A percentile compares a stretch with the other conserved stretches of the same genome.
phyloP scores from a whole-genome alignment of 2,888 invertebrate species.

The Parasteatoda lunata region DNA sequence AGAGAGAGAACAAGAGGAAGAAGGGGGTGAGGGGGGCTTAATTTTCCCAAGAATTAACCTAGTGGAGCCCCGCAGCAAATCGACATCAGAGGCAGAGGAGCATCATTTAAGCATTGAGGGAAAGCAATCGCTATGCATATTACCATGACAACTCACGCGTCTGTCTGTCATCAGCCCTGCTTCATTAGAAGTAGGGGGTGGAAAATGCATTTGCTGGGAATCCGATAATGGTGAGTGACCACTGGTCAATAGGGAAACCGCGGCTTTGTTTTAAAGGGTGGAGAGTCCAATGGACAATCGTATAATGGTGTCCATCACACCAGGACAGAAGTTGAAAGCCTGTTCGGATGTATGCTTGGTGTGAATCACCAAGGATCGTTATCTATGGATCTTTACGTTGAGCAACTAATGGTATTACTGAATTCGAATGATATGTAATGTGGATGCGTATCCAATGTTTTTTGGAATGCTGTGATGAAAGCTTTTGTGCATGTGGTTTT shows the following conservation, averaged over 20 bases:
- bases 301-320: neutral
- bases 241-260: conserved; percentile 48
- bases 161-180: conserved; percentile 44
- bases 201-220: conserved; percentile 40
- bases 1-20: no score
- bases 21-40: neutral
- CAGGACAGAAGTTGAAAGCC: conserved; percentile 3
- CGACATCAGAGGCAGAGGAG: neutral
- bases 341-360: neutral
- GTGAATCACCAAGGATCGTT: no score
- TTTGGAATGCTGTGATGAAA: no score
- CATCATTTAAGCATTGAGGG: neutral
- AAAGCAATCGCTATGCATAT: conserved; percentile 43
- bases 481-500: no score
- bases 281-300: neutral
- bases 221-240: conserved; percentile 58
- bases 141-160: conserved; percentile 61
- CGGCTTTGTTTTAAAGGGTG: conserved; percentile 26
- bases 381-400: no score
- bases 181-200: conserved; percentile 46
- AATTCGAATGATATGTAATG: no score
- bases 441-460: no score
- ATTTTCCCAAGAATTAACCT: conserved; percentile 3
- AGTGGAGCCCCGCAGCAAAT: neutral
- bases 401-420: no score